A percentile compares a stretch with the other conserved stretches of the same genome.
These are phyloP conservation scores for Rallus crepitans DNA, from an alignment of 2,797 vertebrate species.

Conservation along the genomic window DNA sequence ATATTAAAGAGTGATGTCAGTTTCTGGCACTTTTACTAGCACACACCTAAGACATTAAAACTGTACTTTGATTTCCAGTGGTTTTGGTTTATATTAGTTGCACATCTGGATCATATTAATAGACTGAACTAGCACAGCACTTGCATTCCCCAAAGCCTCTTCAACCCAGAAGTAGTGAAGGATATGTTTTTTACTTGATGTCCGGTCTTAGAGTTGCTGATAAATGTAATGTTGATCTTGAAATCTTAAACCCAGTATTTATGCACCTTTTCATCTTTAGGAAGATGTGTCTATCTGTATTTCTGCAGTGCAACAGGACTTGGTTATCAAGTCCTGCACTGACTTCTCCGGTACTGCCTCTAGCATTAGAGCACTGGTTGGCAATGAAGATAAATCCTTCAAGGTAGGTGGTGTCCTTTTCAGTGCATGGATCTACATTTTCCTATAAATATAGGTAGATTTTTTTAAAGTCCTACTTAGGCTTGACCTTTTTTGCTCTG, in stretches of 20 bases:
- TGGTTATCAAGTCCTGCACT: background rate
- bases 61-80: background rate
- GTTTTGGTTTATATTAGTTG: background rate
- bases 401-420: background rate
- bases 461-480: background rate
- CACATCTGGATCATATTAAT: background rate
- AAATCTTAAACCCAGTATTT: background rate
- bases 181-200: background rate
- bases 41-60: background rate
- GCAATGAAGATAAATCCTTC: background rate
- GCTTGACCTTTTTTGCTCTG: background rate
- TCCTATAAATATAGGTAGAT: background rate
- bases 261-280: background rate
- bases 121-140: background rate
- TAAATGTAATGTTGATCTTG: background rate
- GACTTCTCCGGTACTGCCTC: background rate
- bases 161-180: background rate
- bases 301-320: background rate
- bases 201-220: background rate
- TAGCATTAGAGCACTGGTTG: background rate
- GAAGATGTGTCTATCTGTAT: background rate
- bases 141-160: background rate
- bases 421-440: background rate
- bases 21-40: background rate
- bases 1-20: background rate